Evolutionary conservation across 35 echinoderm and acorn worm species (phyloP), one percentile per base, ranked within the genome.

Genomic region (Apostichopus parvimensis): DNA sequence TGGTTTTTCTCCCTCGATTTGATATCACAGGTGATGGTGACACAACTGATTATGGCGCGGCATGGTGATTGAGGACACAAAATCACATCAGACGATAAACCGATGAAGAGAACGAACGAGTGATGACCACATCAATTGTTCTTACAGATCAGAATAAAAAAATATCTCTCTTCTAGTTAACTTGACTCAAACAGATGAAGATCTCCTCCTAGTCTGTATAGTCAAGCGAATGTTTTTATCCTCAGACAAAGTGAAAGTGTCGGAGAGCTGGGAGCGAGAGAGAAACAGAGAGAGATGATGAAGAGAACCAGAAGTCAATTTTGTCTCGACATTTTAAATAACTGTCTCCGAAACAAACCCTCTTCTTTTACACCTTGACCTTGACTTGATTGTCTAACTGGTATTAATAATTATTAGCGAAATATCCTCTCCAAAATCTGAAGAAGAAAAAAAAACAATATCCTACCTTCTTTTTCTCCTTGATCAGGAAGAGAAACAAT

Each of bases 401-500:
- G 6, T 14, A 52, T 82, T 57, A 82, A n/a, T 18, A 54, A 5
- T 82, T 57, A 82, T 53, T 17, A 53, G 22, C 12, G 14, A 82
- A 82, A 82, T 25, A 53, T 57, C 79, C 21, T 54, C 45, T 17
- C 14, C 79, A 22, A 57, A 25, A 26, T 82, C 28, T 82, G 8
- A 24, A 53, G 6, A 82, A 45, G 34, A 45, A 45, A 45, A 45
- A 45, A 45, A 45, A 45, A 28, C 26, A 45, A 45, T 45, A 57
- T 82, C 9, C 23, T 52, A 82, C 34, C 55, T 57, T 54, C n/a
- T 26, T 14, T 7, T 68, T 68, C 18, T 68, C 78, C 78, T 80
- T 54, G 52, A 80, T 45, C 13, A 82, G n/a, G 79, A 8, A 54
- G 55, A 82, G 79, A 54, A 52, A 82, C 79, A 82, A 82, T 82